Conservation (phyloP, 2,797 vertebrate species). For the Sylvia borin region DNA sequence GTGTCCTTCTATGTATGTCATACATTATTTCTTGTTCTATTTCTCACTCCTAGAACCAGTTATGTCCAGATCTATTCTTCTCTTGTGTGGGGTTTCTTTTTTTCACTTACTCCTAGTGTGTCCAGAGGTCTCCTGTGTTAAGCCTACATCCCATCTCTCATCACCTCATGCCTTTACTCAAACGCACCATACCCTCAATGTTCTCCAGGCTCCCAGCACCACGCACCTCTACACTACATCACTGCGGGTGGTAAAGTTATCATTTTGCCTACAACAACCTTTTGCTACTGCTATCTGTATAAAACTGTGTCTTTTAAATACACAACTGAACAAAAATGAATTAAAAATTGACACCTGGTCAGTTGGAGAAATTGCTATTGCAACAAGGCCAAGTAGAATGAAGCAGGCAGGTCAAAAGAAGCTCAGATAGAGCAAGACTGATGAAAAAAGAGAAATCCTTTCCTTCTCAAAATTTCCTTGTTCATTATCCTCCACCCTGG, state of each 20-base stretch:
- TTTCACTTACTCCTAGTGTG: neutral
- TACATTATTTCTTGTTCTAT: neutral
- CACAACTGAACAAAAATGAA: neutral
- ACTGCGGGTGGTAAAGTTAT: neutral
- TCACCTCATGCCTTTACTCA: neutral
- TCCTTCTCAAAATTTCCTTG: neutral
- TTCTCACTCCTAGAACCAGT: neutral
- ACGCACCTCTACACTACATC: neutral
- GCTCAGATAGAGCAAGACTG: neutral
- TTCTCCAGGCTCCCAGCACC: neutral
- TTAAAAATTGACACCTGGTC: neutral
- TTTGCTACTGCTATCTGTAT: neutral
- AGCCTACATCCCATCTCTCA: neutral
- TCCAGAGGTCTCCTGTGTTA: neutral
- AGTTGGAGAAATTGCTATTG: neutral
- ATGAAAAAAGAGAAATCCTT: neutral
- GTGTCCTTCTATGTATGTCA: neutral
- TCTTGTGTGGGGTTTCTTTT: neutral
- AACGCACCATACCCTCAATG: neutral
- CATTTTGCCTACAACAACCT: neutral
- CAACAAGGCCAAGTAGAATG: neutral
- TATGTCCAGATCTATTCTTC: neutral
- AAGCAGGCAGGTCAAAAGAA: neutral
- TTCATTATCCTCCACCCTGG: neutral
- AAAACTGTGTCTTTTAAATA: neutral